These are phyloP conservation scores for Himalopsyche kuldschensis DNA, from an alignment of 2,888 invertebrate species.

Conservation along the genomic window DNA sequence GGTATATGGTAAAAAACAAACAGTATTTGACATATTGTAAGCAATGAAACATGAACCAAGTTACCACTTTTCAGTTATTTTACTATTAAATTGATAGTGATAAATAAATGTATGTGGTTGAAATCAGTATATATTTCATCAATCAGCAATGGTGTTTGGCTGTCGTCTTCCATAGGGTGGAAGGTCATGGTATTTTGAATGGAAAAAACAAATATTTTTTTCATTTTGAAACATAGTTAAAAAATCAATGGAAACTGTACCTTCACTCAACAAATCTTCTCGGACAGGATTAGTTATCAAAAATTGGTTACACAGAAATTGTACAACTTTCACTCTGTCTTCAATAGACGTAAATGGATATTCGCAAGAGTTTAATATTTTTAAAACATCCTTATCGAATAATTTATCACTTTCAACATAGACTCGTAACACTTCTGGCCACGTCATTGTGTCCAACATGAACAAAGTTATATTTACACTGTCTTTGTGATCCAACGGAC, in stretches of 20 bases:
- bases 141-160: too few species aligned
- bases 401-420: constrained; percentile 89
- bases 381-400: constrained; percentile 73
- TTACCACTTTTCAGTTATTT: too few species aligned
- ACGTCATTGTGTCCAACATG: constrained; percentile 92
- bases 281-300: constrained; percentile 89
- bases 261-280: constrained; percentile 92
- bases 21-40: too few species aligned
- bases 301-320: constrained; percentile 93
- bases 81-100: too few species aligned
- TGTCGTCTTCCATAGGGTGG: too few species aligned
- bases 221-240: too few species aligned
- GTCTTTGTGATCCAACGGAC: constrained; percentile 95
- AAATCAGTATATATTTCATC: too few species aligned
- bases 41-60: too few species aligned
- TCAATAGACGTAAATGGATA: constrained; percentile 87
- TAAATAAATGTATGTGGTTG: too few species aligned
- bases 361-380: constrained; percentile 72
- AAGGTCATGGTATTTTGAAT: too few species aligned
- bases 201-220: too few species aligned
- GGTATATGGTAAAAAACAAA: too few species aligned
- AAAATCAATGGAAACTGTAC: constrained; percentile 57
- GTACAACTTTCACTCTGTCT: constrained; percentile 77
- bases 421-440: constrained; percentile 89
- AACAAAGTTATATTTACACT: constrained; percentile 92